phyloP scores from a whole-genome alignment of 2,888 invertebrate genomes.

The Orthonychiurus folsomi region DNA sequence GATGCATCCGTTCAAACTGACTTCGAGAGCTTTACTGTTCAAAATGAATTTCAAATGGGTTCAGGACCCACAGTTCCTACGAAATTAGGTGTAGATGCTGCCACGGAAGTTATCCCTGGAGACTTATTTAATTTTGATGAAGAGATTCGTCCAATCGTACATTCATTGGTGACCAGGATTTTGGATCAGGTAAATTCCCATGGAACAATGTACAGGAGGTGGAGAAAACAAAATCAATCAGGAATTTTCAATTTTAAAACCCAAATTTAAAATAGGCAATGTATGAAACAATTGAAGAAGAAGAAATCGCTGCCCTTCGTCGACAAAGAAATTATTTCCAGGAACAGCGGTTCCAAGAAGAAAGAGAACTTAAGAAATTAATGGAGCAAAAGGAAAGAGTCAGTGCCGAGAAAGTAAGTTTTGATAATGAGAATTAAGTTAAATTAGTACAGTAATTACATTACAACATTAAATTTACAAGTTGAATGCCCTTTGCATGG shows the following conservation, averaged over 20 bases:
- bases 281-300: conserved; percentile 55
- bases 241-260: conserved; percentile 18
- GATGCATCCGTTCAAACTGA: conserved; percentile 38
- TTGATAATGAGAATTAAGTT: too few relatives aligned
- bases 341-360: conserved; percentile 67
- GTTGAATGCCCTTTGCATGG: too few relatives aligned
- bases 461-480: too few relatives aligned
- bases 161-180: conserved; percentile 79
- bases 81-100: conserved; percentile 68
- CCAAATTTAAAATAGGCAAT: conserved; percentile 9
- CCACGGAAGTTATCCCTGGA: conserved; percentile 80
- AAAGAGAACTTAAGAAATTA: conserved; percentile 69
- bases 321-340: conserved; percentile 66
- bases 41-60: conserved; percentile 17
- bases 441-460: too few relatives aligned
- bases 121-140: conserved; percentile 86
- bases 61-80: conserved; percentile 60
- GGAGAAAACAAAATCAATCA: neutral
- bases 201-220: neutral
- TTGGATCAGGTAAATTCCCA: conserved; percentile 59
- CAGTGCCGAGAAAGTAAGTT: conserved; percentile 32
- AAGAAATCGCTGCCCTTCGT: conserved; percentile 71
- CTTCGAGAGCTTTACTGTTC: conserved; percentile 11
- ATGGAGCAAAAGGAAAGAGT: conserved; percentile 59
- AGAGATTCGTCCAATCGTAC: conserved; percentile 81